These are phyloP conservation scores for Hybognathus amarus DNA, from an alignment of 2,797 vertebrate species.

Conservation along the genomic window DNA sequence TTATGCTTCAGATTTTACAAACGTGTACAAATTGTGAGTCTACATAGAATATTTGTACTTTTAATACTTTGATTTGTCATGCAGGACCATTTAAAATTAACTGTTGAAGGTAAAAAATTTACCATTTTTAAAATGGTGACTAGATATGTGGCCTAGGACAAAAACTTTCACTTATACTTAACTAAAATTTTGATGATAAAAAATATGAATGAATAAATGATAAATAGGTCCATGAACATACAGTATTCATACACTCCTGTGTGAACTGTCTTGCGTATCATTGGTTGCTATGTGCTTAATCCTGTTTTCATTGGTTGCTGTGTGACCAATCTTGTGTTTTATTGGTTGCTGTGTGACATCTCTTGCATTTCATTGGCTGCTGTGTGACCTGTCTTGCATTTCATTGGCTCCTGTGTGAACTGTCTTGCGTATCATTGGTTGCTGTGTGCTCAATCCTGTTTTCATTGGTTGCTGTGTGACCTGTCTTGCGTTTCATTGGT, in stretches of 20 bases:
- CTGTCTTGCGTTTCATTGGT: not conserved
- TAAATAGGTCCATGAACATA: not conserved
- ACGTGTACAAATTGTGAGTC: not conserved
- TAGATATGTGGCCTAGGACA: not conserved
- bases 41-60: not conserved
- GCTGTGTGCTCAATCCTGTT: not conserved
- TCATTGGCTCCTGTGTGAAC: not conserved
- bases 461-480: not conserved
- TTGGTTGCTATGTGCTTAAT: not conserved
- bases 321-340: not conserved
- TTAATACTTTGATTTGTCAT: not conserved
- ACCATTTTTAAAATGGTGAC: not conserved
- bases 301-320: not conserved
- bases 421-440: not conserved
- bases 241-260: too few species aligned
- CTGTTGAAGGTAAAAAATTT: not conserved
- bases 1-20: not conserved
- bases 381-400: not conserved
- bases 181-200: too few species aligned
- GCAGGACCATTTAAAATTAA: not conserved
- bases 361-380: not conserved
- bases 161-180: not conserved
- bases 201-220: too few species aligned
- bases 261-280: not conserved
- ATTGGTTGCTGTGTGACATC: not conserved